Conservation (phyloP, 2,888 invertebrate genomes). For the Drosophila mayaguana region DNA sequence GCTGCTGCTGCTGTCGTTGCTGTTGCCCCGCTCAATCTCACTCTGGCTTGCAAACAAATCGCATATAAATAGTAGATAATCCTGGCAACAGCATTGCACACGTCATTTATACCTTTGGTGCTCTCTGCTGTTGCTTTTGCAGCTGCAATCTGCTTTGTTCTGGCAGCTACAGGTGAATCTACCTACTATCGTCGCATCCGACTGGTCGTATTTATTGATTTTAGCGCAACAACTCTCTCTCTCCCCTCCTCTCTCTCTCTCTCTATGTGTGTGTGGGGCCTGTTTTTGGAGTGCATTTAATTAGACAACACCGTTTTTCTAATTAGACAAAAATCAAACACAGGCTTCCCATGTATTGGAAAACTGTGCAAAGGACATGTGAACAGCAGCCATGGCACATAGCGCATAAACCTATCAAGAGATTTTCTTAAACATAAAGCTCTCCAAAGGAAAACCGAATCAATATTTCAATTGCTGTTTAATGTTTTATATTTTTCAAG, state of each 20-base stretch:
- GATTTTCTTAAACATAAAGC: conserved; percentile 4
- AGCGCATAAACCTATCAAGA: conserved; percentile 6
- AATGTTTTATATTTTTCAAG: too few relatives aligned
- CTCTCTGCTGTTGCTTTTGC: conserved; percentile 15
- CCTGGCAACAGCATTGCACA: conserved; percentile 64
- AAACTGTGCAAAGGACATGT: conserved; percentile 2
- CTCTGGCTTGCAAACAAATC: conserved; percentile 63
- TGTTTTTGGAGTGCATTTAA: conserved; percentile 41
- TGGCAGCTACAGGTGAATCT: conserved; percentile 52
- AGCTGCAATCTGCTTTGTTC: conserved; percentile 19
- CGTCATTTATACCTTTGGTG: conserved; percentile 54
- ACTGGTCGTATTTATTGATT: conserved; percentile 53
- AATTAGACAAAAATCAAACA: conserved; percentile 50
- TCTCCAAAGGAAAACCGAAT: neutral
- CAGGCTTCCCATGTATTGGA: conserved; percentile 5
- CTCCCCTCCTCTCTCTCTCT: neutral
- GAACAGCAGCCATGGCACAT: conserved; percentile 1
- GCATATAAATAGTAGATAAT: conserved; percentile 79
- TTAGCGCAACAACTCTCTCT: conserved; percentile 9
- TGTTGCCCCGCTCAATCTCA: neutral
- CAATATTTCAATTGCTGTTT: neutral
- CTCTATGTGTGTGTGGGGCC: too few relatives aligned
- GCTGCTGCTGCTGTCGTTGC: neutral
- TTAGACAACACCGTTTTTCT: conserved; percentile 62
- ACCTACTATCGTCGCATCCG: conserved; percentile 22